Conservation (phyloP, 2,888 invertebrate genomes). For the Papilio gigon region DNA sequence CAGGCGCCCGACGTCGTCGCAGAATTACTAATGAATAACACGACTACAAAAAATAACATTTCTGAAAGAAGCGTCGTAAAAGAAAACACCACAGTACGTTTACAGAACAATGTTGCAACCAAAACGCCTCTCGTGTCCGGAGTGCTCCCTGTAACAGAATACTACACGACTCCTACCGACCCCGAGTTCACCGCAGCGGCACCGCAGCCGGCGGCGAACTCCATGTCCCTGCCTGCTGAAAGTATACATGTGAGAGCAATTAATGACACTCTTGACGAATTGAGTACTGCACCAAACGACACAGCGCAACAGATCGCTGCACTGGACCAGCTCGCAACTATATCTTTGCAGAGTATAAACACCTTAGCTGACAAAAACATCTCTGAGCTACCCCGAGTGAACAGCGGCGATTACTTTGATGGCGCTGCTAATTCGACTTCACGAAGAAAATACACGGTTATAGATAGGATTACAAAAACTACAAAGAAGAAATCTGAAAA, state of each 20-base stretch:
- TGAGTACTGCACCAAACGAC: not conserved
- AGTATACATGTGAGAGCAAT: conserved; percentile 9
- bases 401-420: conserved; percentile 13
- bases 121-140: not conserved
- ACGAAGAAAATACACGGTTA: conserved; percentile 47
- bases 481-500: conserved; percentile 47
- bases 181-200: not conserved
- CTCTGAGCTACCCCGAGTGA: not conserved
- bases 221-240: conserved; percentile 19
- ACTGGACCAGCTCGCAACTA: conserved; percentile 3
- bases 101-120: not conserved
- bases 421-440: conserved; percentile 16
- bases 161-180: not conserved
- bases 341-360: not conserved
- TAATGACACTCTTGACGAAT: not conserved
- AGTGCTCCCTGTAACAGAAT: not conserved
- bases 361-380: not conserved
- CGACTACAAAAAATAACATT: conserved; percentile 10
- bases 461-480: conserved; percentile 53
- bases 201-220: not conserved
- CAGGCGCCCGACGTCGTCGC: not conserved
- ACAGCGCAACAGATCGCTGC: not conserved
- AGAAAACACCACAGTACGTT: not conserved
- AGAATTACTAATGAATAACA: not conserved
- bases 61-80: conserved; percentile 1